Base-by-base conservation (phyloP, 2,797 vertebrate species). In the Danio kyathit region DNA sequence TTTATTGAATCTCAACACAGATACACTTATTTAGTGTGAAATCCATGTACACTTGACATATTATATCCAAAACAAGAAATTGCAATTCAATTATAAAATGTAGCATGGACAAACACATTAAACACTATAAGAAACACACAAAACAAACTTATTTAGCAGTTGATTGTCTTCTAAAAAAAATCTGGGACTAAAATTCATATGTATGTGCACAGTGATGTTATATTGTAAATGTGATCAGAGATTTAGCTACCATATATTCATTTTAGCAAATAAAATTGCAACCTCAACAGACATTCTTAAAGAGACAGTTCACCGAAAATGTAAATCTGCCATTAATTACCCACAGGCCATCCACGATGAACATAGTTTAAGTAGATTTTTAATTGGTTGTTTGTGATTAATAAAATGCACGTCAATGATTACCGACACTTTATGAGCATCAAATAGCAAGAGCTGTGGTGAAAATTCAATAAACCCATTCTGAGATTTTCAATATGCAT, bases 131-230 rank as follows among this genome's bases (percentile, higher is more conserved):
- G 5, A 77, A 56, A 57, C 14, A 17, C 49, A 14, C 11, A 59
- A 69, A 40, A 40, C 44, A 43, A 61, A 51, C 19, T 1, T 40
- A 43, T 48, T 69, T 49, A 59, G 21, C 54, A 78, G 43, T 67
- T 40, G 43, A 5, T 59, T 66, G 48, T 40, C 4, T 19, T 29
- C 5, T 10, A 38, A 74, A 40, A 41, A 61, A n/a, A 52, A 43
- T 59, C 41, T 11, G 17, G 2, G 13, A 49, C 9, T 38, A 19
- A 67, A 19, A 17, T 19, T 1, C 3, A 29, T 29, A 29, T 29
- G 29, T 29, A 29, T 29, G 5, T 59, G 7, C 16, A 46, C 71
- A 72, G 69, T 72, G 69, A 29, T 49, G 7, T 52, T 17, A 43
- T 14, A 78, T 57, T 12, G n/a, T 49, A 7, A 48, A 38, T 67